Conservation (phyloP, 2,113 vertebrate species). For the Galemys pyrenaicus region DNA sequence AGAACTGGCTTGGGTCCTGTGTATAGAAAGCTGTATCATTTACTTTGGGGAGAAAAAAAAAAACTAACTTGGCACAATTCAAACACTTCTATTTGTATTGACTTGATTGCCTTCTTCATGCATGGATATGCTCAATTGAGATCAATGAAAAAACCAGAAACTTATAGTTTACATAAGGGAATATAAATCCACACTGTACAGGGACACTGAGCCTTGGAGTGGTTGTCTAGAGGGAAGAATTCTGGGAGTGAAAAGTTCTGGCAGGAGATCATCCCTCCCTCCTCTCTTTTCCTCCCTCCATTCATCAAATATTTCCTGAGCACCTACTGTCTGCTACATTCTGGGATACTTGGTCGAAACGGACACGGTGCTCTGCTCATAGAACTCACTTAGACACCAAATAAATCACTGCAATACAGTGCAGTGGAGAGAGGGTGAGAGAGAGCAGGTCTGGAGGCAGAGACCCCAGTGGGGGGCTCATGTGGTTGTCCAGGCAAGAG, state of each 20-base stretch:
- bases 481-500: not conserved
- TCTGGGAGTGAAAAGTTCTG: not conserved
- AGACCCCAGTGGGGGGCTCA: not conserved
- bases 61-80: not conserved
- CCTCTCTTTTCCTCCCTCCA: not conserved
- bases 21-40: not conserved
- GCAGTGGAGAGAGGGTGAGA: not conserved
- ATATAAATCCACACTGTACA: not conserved
- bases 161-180: not conserved
- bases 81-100: not conserved
- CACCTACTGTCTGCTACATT: not conserved
- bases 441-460: not conserved
- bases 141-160: not conserved
- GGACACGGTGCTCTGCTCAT: not conserved
- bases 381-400: not conserved
- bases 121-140: not conserved
- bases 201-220: not conserved
- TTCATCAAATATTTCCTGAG: not conserved
- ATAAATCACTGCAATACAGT: not conserved
- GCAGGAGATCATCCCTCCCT: not conserved
- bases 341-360: not conserved
- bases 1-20: not conserved
- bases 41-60: not conserved
- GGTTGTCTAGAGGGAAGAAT: not conserved
- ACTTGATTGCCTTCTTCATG: not conserved